phyloP scores from a whole-genome alignment of 2,888 invertebrate species.

The Formica aserva region DNA sequence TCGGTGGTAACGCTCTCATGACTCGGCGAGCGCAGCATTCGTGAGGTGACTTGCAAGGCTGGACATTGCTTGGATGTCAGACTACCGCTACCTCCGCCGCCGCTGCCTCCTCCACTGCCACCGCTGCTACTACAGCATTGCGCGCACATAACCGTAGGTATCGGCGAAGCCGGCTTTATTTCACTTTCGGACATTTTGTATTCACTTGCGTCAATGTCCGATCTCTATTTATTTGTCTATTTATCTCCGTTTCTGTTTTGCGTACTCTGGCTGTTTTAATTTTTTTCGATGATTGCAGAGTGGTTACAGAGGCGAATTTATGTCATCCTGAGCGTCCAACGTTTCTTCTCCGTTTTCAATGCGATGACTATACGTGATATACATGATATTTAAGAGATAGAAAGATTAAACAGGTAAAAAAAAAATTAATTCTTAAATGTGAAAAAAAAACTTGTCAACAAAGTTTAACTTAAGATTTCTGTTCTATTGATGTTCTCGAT shows the following conservation, averaged over 20 bases:
- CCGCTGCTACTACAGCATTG: conserved; percentile 60
- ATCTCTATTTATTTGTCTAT: background rate
- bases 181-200: conserved; percentile 80
- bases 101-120: background rate
- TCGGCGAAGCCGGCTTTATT: conserved; percentile 76
- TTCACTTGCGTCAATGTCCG: conserved; percentile 13
- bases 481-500: background rate
- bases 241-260: background rate
- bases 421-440: background rate
- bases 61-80: conserved; percentile 85
- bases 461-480: background rate
- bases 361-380: conserved; percentile 24
- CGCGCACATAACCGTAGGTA: conserved; percentile 67
- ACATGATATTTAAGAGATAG: background rate
- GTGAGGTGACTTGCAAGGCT: conserved; percentile 87
- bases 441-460: background rate
- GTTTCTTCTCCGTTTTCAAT: conserved; percentile 22
- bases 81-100: conserved; percentile 8
- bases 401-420: background rate
- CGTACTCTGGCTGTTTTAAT: background rate
- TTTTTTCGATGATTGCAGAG: background rate
- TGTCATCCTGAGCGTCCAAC: conserved; percentile 15
- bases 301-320: background rate
- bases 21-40: conserved; percentile 92
- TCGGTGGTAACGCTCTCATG: conserved; percentile 95